Percentiles rank a stretch among this genome's conserved stretches.
Evolutionary conservation across 2,113 vertebrate species (phyloP).

Genomic region (Tupaia tana): DNA sequence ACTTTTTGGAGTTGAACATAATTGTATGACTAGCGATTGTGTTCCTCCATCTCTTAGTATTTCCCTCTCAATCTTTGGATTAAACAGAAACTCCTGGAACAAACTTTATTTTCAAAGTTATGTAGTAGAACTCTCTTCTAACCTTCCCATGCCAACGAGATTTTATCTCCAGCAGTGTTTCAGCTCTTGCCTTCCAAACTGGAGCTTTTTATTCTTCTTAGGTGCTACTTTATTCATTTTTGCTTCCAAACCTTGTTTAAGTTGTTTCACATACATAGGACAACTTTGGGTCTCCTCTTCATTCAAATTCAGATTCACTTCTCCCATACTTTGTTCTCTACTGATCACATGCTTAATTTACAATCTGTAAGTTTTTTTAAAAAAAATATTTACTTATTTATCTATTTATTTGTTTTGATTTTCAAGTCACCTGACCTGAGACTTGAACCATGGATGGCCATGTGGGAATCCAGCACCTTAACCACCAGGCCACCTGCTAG

Average conservation of each 20-base stretch:
- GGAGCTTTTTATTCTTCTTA: not conserved
- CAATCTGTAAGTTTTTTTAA: not conserved
- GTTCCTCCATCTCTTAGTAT: not conserved
- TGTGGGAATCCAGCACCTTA: too few relatives aligned
- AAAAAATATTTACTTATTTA: too few relatives aligned
- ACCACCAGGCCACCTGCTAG: too few relatives aligned
- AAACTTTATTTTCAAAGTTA: too few relatives aligned
- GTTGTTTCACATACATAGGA: not conserved
- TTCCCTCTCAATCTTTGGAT: not conserved
- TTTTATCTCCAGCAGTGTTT: not conserved
- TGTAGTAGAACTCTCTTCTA: fast-evolving
- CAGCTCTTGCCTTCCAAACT: not conserved
- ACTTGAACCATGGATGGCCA: too few relatives aligned
- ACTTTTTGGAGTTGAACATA: not conserved
- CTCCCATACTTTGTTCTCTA: not conserved
- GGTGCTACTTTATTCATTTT: fast-evolving
- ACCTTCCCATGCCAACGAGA: fast-evolving
- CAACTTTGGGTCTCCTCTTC: not conserved
- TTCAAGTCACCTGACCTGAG: too few relatives aligned
- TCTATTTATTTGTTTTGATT: too few relatives aligned
- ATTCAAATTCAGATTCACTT: not conserved
- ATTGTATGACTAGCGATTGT: not conserved
- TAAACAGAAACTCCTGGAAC: not conserved
- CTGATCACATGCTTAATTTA: not conserved
- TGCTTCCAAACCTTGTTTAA: not conserved